Conservation (phyloP, 2,888 invertebrate genomes). For the Drosophila recens region DNA sequence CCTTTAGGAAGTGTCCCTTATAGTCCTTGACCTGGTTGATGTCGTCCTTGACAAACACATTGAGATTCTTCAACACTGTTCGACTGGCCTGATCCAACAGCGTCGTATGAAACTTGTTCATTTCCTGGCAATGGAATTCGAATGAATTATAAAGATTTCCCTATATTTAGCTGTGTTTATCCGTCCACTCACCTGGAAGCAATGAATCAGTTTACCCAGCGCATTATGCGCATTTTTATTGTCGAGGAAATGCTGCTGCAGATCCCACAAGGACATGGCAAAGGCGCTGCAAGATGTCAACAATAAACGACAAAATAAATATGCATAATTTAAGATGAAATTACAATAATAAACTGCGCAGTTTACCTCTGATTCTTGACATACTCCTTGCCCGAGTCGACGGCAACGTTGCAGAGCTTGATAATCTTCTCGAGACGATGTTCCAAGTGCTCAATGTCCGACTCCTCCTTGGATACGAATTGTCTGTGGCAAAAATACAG, state of each 20-base stretch:
- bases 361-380: constrained; percentile 95
- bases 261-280: constrained; percentile 95
- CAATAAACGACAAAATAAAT: constrained; percentile 14
- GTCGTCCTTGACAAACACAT: constrained; percentile 95
- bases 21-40: constrained; percentile 96
- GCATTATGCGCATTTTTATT: constrained; percentile 93
- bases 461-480: constrained; percentile 94
- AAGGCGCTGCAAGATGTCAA: constrained; percentile 88
- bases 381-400: constrained; percentile 96
- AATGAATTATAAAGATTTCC: background rate
- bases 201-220: constrained; percentile 90
- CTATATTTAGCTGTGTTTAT: background rate
- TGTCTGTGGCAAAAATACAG: constrained; percentile 87
- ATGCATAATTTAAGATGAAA: constrained; percentile 8
- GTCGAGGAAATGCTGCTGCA: constrained; percentile 94
- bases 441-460: constrained; percentile 94
- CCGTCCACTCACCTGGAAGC: constrained; percentile 87
- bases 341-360: constrained; percentile 6
- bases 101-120: constrained; percentile 96
- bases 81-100: constrained; percentile 96
- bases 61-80: constrained; percentile 95
- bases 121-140: constrained; percentile 88
- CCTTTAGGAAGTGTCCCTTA: constrained; percentile 96
- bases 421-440: constrained; percentile 95
- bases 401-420: constrained; percentile 95